phyloP scores from a whole-genome alignment of 2,888 invertebrate genomes.

The Metalampra italica region DNA sequence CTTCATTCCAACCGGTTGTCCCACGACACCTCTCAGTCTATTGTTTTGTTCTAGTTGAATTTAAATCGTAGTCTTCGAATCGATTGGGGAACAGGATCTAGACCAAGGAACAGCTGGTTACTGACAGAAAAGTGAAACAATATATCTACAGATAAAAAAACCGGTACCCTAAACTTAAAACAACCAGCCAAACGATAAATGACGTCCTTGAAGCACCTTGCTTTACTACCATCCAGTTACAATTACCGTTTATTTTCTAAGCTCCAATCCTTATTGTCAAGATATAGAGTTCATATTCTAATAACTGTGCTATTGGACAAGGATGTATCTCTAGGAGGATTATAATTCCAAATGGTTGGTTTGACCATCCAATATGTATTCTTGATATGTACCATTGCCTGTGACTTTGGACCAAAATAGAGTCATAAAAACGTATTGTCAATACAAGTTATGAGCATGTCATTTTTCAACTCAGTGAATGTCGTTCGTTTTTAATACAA shows the following conservation, averaged over 20 bases:
- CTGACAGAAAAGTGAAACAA: too few relatives aligned
- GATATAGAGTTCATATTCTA: constrained; percentile 30
- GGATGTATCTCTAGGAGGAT: constrained; percentile 19
- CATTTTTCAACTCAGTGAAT: background rate
- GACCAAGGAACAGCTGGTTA: too few relatives aligned
- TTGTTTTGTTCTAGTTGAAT: too few relatives aligned
- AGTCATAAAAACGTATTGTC: background rate
- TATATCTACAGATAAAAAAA: too few relatives aligned
- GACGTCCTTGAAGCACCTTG: constrained; percentile 68
- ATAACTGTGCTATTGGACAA: constrained; percentile 3
- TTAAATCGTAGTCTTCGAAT: too few relatives aligned
- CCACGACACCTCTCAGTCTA: too few relatives aligned
- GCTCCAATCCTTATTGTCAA: constrained; percentile 33
- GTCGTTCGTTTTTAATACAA: too few relatives aligned
- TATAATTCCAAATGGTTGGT: constrained; percentile 49
- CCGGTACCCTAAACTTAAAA: constrained; percentile 22
- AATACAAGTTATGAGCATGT: background rate
- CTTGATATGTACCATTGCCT: background rate
- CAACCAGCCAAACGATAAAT: constrained; percentile 42
- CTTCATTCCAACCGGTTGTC: too few relatives aligned
- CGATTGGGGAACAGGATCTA: too few relatives aligned
- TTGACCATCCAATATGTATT: constrained; percentile 20
- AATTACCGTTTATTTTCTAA: constrained; percentile 17
- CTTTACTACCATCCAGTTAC: constrained; percentile 51
- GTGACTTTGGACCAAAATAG: background rate